These are phyloP conservation scores for Andrena dorsata DNA, from an alignment of 2,888 invertebrate genomes.

Conservation along the genomic window DNA sequence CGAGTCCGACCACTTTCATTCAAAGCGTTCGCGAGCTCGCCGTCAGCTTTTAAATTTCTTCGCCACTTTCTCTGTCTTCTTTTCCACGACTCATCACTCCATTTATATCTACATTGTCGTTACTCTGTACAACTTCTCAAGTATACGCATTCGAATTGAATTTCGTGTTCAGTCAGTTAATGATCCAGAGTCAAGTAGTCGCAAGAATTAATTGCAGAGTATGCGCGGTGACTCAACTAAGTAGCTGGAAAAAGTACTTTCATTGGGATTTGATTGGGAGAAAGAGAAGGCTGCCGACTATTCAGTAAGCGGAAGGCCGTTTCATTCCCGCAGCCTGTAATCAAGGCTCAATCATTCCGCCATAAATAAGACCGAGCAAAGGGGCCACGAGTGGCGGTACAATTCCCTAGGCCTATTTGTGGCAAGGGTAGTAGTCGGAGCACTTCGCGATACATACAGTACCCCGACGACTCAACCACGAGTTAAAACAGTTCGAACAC, in stretches of 20 bases:
- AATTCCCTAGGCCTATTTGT: constrained; percentile 35
- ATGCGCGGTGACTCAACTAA: no score
- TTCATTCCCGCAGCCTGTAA: constrained; percentile 51
- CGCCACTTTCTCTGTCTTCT: constrained; percentile 32
- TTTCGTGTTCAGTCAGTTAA: no score
- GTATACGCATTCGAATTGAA: no score
- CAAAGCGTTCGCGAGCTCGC: not conserved
- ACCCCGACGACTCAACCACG: not conserved
- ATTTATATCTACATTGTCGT: no score
- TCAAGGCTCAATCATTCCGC: constrained; percentile 63
- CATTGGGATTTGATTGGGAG: constrained; percentile 31
- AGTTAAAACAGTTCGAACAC: not conserved
- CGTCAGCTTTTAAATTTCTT: constrained; percentile 17
- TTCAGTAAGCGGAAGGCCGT: constrained; percentile 45
- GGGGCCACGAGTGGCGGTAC: constrained; percentile 40
- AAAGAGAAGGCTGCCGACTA: constrained; percentile 17
- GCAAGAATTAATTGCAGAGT: no score
- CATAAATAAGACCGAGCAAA: constrained; percentile 59
- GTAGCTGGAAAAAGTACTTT: constrained; percentile 25
- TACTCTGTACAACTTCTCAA: no score
- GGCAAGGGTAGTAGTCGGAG: constrained; percentile 31
- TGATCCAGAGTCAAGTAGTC: no score
- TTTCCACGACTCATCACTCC: not conserved
- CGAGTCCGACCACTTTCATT: constrained; percentile 10
- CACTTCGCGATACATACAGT: constrained; percentile 30